Evolutionary conservation across 2,113 vertebrate species (phyloP).

Genomic region (Picathartes gymnocephalus): DNA sequence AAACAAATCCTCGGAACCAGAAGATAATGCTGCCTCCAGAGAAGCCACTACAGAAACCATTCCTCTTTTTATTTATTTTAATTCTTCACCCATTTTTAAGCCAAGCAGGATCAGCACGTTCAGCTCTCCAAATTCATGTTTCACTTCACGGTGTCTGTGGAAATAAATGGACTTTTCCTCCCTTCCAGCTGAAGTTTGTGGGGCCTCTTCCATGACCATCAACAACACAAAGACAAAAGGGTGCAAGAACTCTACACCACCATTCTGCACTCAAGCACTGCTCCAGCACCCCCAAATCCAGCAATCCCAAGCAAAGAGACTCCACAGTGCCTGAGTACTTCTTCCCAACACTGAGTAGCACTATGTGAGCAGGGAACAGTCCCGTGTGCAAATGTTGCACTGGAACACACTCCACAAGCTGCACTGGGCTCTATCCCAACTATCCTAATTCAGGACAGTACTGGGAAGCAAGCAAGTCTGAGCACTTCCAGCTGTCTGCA

Average conservation of each 20-base stretch:
- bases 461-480: neutral
- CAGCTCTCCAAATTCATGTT: neutral
- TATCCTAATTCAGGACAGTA: neutral
- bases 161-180: neutral
- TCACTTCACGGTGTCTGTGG: neutral
- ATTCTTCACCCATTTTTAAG: neutral
- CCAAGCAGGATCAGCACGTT: neutral
- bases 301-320: neutral
- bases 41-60: neutral
- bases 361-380: neutral
- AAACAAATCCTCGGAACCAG: neutral
- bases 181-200: neutral
- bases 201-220: neutral
- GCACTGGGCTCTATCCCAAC: neutral
- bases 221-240: neutral
- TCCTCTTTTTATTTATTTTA: neutral
- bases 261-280: neutral
- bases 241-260: neutral
- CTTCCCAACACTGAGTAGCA: rapidly evolving
- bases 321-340: rapidly evolving
- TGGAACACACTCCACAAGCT: neutral
- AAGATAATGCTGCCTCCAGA: neutral
- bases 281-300: neutral
- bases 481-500: neutral
- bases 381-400: neutral